Base-by-base conservation (phyloP, 2,888 invertebrate species). In the Lysandra coridon region DNA sequence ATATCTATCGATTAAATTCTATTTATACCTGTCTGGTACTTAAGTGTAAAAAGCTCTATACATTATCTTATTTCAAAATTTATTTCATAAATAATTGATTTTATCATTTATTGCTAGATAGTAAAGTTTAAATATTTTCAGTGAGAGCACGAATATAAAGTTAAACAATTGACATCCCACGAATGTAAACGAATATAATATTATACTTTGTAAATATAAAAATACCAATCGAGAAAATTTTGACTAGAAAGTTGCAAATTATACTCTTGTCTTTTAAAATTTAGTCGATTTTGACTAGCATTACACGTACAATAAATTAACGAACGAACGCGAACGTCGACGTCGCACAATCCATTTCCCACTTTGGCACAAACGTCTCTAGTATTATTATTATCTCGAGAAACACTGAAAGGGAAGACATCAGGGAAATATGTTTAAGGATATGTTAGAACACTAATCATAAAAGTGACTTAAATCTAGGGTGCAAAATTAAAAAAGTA, bases 1-100 rank as follows among this genome's bases (percentile, higher is more conserved):
- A 89, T 86, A 85, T 87, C 88, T 88, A 88, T 87, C 86, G 89
- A 90, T 89, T 90, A 91, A 91, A 87, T 85, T 90, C 89, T 93
- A 93, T 90, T 86, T 90, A 88, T 87, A 93, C 93, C 93, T 92
- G 92, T 92, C 89, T 92, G 90, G 90, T 91, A 91, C 93, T 92
- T 93, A 92, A 85, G 79, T 88, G 90, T 94, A 94, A 91, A 88
- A 94, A 94, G 94, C 94, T 94, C 95, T 94, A 95, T 94, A 94
- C 94, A 94, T 90, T 92, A 88, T 92, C 93, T 93, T 94, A 93
- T 88, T 91, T 89, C 91, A 92, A 89, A 92, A 90, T 89, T 86
- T 82, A 91, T 90, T 89, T 89, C 88, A 93, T 92, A 92, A 92
- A 94, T 94, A 94, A 94, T 94, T 94, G 94, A 94, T 94, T 94